A percentile compares a stretch with the other conserved stretches of the same genome.
These are phyloP conservation scores for Toxonevra muliebris DNA, from an alignment of 2,888 invertebrate species.

Conservation along the genomic window DNA sequence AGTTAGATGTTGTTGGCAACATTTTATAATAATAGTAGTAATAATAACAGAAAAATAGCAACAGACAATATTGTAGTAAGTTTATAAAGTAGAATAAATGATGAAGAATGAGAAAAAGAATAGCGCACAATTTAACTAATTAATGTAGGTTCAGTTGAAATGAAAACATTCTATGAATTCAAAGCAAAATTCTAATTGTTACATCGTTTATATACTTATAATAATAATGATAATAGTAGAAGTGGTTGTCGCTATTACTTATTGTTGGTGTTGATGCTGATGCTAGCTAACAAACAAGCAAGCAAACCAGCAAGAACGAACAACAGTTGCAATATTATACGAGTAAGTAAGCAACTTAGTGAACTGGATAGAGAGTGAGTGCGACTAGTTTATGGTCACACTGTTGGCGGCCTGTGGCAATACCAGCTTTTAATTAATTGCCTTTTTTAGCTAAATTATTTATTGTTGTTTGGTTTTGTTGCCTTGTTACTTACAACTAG, in stretches of 20 bases:
- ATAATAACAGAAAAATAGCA: slow-evolving; percentile 14
- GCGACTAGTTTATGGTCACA: neutral
- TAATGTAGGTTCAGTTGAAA: slow-evolving; percentile 37
- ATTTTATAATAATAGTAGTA: neutral
- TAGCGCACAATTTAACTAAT: slow-evolving; percentile 37
- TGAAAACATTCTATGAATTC: neutral
- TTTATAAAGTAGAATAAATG: neutral
- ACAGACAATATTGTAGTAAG: neutral
- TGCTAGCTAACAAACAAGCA: no score
- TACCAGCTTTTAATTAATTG: slow-evolving; percentile 59
- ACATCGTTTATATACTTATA: neutral
- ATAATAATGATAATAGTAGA: neutral
- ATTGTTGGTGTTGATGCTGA: neutral
- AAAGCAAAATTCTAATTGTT: neutral
- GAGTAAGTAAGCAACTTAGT: neutral
- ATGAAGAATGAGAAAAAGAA: neutral
- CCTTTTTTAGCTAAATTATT: slow-evolving; percentile 59
- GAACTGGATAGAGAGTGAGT: neutral
- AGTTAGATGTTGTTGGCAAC: slow-evolving; percentile 12
- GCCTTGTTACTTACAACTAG: no score
- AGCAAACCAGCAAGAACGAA: neutral
- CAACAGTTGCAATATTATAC: neutral
- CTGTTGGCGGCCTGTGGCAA: slow-evolving; percentile 7
- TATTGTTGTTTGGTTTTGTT: slow-evolving; percentile 39
- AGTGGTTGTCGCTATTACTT: neutral